A percentile compares a stretch with the other conserved stretches of the same genome.
Evolutionary conservation across 2,797 vertebrate genomes (phyloP).

Genomic region (Vireo griseus): DNA sequence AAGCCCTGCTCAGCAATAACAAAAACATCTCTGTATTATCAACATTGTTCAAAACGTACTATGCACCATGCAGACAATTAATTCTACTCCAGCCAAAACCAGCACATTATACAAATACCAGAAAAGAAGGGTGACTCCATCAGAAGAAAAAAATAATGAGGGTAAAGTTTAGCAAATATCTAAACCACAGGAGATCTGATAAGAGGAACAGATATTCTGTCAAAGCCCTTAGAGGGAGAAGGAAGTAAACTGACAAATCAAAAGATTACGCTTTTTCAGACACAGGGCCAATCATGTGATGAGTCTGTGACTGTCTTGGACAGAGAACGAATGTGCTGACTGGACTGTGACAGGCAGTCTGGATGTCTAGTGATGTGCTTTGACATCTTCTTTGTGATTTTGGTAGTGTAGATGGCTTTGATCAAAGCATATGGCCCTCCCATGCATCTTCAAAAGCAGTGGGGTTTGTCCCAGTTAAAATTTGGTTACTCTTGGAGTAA

Average conservation of each 20-base stretch:
- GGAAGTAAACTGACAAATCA: background rate
- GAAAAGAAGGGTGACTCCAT: background rate
- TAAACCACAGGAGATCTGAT: background rate
- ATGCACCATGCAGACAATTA: background rate
- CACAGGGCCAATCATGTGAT: background rate
- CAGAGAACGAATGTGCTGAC: constrained; percentile 5
- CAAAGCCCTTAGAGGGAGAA: background rate
- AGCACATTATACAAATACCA: background rate
- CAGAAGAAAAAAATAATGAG: background rate
- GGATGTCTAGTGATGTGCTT: constrained; percentile 21
- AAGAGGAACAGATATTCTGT: background rate
- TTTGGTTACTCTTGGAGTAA: constrained; percentile 15
- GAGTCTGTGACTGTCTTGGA: background rate
- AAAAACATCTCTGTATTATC: background rate
- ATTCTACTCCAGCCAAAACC: background rate
- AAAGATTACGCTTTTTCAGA: background rate
- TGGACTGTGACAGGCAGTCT: constrained; percentile 44
- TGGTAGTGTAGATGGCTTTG: constrained; percentile 21
- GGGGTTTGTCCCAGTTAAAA: background rate
- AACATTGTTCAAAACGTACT: background rate
- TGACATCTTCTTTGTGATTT: constrained; percentile 56
- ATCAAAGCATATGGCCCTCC: constrained; percentile 25
- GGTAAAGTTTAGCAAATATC: background rate
- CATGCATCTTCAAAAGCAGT: background rate
- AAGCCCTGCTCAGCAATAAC: background rate